Conservation (phyloP, 2,888 invertebrate species). For the Ennomos erosarius region DNA sequence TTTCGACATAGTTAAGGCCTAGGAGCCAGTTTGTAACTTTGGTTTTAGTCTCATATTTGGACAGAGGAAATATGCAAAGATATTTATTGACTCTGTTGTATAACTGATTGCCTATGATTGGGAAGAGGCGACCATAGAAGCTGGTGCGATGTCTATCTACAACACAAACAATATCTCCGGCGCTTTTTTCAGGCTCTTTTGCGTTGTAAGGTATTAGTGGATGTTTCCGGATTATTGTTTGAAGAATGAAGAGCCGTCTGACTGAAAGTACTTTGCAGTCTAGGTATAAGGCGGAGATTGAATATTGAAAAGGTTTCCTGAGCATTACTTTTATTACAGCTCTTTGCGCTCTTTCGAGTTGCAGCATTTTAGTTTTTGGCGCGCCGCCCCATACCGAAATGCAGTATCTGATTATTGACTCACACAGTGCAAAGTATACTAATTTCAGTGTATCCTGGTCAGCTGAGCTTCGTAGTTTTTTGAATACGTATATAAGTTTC, state of each 20-base stretch:
- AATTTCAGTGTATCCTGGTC: not conserved
- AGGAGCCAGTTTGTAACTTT: too few relatives aligned
- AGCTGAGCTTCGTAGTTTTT: not conserved
- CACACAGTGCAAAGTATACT: not conserved
- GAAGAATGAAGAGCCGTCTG: not conserved
- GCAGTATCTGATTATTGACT: not conserved
- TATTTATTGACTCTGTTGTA: too few relatives aligned
- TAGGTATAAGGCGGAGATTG: not conserved
- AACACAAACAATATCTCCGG: too few relatives aligned
- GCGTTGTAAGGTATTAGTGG: too few relatives aligned
- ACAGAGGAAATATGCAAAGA: too few relatives aligned
- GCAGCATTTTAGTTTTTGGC: not conserved
- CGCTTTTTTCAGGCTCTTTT: too few relatives aligned
- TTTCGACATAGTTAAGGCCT: not conserved
- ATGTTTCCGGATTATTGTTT: too few relatives aligned
- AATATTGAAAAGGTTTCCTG: not conserved
- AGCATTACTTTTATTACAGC: conserved; percentile 7
- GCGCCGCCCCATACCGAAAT: not conserved
- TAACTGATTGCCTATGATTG: too few relatives aligned
- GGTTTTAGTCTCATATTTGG: too few relatives aligned
- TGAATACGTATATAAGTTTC: not conserved
- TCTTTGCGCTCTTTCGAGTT: conserved; percentile 3
- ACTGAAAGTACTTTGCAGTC: not conserved
- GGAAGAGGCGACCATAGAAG: too few relatives aligned
- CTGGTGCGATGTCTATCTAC: too few relatives aligned